These are phyloP conservation scores for Lateolabrax maculatus DNA, from an alignment of 2,797 vertebrate species.

Conservation along the genomic window DNA sequence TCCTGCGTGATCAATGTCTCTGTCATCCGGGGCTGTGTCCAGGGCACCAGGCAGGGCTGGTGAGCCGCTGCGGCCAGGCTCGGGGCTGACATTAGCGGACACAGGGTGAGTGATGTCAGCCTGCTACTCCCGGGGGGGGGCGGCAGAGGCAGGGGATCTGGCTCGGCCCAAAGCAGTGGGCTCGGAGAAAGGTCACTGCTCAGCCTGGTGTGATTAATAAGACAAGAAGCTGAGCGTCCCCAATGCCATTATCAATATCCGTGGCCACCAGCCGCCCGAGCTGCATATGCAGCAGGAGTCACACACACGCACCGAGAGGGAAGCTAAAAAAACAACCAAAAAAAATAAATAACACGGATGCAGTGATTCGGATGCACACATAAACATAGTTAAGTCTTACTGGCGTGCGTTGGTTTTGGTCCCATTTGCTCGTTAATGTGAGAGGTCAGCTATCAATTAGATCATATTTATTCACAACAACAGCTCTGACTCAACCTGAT, in stretches of 20 bases:
- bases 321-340: slow-evolving; percentile 12
- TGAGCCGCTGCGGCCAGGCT: slow-evolving; percentile 69
- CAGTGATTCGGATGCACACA: slow-evolving; percentile 19
- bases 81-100: slow-evolving; percentile 87
- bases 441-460: slow-evolving; percentile 84
- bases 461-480: slow-evolving; percentile 83
- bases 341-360: slow-evolving; percentile 6
- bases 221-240: slow-evolving; percentile 87
- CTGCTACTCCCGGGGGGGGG: slow-evolving; percentile 74
- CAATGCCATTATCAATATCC: slow-evolving; percentile 81
- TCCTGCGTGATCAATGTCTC: slow-evolving; percentile 91
- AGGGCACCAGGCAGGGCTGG: slow-evolving; percentile 65
- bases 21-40: slow-evolving; percentile 78
- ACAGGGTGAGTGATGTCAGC: slow-evolving; percentile 87
- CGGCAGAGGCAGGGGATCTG: slow-evolving; percentile 73
- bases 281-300: slow-evolving; percentile 67
- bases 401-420: slow-evolving; percentile 42
- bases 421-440: slow-evolving; percentile 74
- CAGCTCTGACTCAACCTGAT: slow-evolving; percentile 79
- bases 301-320: slow-evolving; percentile 12
- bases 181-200: slow-evolving; percentile 87
- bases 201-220: slow-evolving; percentile 92
- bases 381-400: slow-evolving; percentile 46
- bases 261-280: slow-evolving; percentile 64
- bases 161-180: slow-evolving; percentile 75